Evolutionary conservation across 2,113 vertebrate species (phyloP), one percentile per base, ranked within the genome.

Genomic region (Beaufortia kweichowensis): DNA sequence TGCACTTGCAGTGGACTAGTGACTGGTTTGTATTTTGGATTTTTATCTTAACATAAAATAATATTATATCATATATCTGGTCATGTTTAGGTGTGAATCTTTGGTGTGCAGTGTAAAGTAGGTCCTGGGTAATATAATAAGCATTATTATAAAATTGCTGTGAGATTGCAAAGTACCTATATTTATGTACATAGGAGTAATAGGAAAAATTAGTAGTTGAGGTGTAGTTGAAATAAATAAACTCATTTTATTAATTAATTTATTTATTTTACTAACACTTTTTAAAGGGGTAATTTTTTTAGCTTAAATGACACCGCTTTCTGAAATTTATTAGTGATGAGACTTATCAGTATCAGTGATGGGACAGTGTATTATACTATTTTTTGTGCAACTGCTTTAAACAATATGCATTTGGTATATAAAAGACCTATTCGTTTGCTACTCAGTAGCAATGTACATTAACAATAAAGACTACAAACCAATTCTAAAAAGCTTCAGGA

Each of bases 191-290:
- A 12, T 62, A n/a, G n/a, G n/a, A n/a, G n/a, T n/a, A n/a, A n/a
- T n/a, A n/a, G n/a, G n/a, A n/a, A n/a, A n/a, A n/a, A n/a, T n/a
- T n/a, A n/a, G n/a, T n/a, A n/a, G n/a, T n/a, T n/a, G n/a, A n/a
- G n/a, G n/a, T n/a, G n/a, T n/a, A n/a, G n/a, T 4, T 62, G n/a
- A n/a, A 10, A 62, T 46, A 64, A 64, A 64, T 41, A 64, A 64
- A 41, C 12, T 3, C 11, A 10, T 39, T 39, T 10, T 39, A 39
- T 39, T n/a, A n/a, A n/a, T n/a, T n/a, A n/a, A n/a, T n/a, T n/a
- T n/a, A n/a, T n/a, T n/a, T n/a, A n/a, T n/a, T n/a, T n/a, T 39
- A 39, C 35, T 39, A 39, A 39, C 8, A 39, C n/a, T n/a, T n/a
- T n/a, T n/a, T n/a, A n/a, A n/a, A n/a, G n/a, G n/a, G n/a, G n/a